Evolutionary conservation across 1,140 invertebrate genomes (phyloP).

Genomic region (Asobara japonica): DNA sequence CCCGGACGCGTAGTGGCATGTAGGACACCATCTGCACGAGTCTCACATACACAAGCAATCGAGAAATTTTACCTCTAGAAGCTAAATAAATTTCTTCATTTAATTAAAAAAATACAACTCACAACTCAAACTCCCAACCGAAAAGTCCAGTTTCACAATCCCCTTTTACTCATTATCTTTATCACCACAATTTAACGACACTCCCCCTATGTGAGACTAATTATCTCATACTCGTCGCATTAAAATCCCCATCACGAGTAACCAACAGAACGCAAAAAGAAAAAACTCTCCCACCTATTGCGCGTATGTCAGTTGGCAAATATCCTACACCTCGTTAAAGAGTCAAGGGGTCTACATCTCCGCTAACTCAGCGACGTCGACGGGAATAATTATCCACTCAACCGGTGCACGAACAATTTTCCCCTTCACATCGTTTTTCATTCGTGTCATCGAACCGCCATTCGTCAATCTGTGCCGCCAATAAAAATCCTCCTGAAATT

Average conservation of each 20-base stretch:
- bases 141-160: background rate
- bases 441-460: background rate
- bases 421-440: background rate
- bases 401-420: constrained; percentile 3
- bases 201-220: constrained; percentile 3
- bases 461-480: background rate
- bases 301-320: constrained; percentile 26
- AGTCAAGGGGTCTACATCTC: constrained; percentile 31
- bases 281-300: constrained; percentile 32
- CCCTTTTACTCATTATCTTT: too few relatives aligned
- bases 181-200: background rate
- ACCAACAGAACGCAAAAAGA: too few relatives aligned
- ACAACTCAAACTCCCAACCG: too few relatives aligned
- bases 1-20: constrained; percentile 23
- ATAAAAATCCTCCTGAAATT: background rate
- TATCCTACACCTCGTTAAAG: constrained; percentile 32
- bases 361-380: constrained; percentile 25
- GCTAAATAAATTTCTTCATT: background rate
- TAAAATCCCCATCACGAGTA: background rate
- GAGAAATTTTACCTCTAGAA: background rate
- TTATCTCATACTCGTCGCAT: background rate
- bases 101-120: background rate
- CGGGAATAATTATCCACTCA: constrained; percentile 21
- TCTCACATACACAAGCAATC: background rate
- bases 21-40: constrained; percentile 13